phyloP scores from a whole-genome alignment of 2,888 invertebrate genomes.

The Coleophora deauratella region DNA sequence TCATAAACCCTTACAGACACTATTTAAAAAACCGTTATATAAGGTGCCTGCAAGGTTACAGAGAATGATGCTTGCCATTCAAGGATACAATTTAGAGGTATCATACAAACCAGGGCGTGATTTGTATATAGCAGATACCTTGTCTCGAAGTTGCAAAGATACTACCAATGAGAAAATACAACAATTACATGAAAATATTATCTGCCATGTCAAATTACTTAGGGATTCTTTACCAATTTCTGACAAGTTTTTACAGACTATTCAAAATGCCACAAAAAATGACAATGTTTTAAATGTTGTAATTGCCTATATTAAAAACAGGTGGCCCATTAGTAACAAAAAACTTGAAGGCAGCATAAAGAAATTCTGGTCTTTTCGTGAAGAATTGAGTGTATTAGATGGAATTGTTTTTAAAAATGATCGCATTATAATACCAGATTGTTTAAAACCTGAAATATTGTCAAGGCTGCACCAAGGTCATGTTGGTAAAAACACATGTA shows the following conservation, averaged over 20 bases:
- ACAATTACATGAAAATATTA: not conserved
- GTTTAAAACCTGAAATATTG: no score
- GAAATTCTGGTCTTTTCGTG: constrained; percentile 4
- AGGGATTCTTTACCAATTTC: not conserved
- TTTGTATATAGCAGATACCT: constrained; percentile 10
- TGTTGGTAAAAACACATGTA: no score
- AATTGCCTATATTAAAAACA: not conserved
- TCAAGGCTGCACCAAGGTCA: no score
- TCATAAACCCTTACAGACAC: constrained; percentile 12
- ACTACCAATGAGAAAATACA: not conserved
- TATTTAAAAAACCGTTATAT: constrained; percentile 13
- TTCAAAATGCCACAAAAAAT: not conserved
- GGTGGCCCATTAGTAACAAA: not conserved
- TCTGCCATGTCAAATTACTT: not conserved
- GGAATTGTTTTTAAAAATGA: constrained; percentile 7
- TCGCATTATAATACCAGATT: no score
- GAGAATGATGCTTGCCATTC: constrained; percentile 11
- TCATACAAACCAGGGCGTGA: constrained; percentile 8
- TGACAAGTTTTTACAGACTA: not conserved
- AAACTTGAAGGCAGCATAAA: not conserved
- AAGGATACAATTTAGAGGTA: constrained; percentile 10
- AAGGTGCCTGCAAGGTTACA: constrained; percentile 11
- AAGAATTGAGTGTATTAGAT: constrained; percentile 7
- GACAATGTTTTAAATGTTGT: not conserved
- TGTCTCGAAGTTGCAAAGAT: constrained; percentile 6